A percentile compares a stretch with the other conserved stretches of the same genome.
phyloP scores from a whole-genome alignment of 1,140 invertebrate species.

The Lucilia sericata region DNA sequence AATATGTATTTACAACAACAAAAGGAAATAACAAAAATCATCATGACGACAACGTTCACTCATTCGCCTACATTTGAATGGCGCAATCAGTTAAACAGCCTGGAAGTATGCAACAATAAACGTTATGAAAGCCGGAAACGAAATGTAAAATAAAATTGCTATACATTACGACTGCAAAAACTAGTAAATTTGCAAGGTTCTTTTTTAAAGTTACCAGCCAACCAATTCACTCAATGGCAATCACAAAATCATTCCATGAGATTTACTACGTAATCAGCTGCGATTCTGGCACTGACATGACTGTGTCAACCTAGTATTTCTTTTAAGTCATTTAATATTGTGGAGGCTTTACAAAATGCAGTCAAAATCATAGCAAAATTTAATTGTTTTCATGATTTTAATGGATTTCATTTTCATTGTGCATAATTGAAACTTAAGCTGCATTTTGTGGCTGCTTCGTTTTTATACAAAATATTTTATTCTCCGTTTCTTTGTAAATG shows the following conservation, averaged over 20 bases:
- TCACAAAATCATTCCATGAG: neutral
- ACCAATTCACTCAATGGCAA: neutral
- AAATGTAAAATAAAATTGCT: neutral
- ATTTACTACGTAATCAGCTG: neutral
- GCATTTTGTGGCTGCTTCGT: neutral
- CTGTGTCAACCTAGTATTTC: neutral
- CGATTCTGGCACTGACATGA: neutral
- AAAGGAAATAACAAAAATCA: no score
- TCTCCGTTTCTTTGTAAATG: neutral
- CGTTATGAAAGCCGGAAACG: conserved; percentile 20
- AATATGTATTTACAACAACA: neutral
- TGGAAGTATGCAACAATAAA: conserved; percentile 26
- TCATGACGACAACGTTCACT: neutral
- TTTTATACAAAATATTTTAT: neutral
- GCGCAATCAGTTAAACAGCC: conserved; percentile 28
- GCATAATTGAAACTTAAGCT: conserved; percentile 8
- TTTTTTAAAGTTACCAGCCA: no score
- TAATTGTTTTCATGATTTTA: neutral
- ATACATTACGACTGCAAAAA: neutral
- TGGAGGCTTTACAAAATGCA: neutral
- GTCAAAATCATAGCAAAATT: neutral
- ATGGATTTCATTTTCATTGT: neutral
- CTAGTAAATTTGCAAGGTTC: conserved; percentile 17
- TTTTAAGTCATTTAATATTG: neutral
- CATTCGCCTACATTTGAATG: conserved; percentile 14